These are phyloP conservation scores for Pteromalus puparum DNA, from an alignment of 1,140 invertebrate genomes.

Conservation along the genomic window DNA sequence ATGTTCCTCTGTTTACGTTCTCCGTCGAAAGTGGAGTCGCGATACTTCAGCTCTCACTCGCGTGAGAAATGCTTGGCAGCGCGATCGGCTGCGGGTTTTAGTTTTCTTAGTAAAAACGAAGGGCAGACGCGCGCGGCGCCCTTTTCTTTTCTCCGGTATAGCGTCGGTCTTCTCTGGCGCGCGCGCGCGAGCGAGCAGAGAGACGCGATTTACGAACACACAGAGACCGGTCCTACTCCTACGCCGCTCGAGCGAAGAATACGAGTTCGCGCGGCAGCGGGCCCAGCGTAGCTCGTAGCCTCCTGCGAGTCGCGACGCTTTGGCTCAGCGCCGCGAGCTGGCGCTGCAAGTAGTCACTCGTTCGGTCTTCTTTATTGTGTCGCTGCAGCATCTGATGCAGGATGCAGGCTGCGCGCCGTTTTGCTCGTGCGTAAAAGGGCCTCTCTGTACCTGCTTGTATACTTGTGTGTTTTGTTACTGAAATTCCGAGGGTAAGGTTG, in stretches of 20 bases:
- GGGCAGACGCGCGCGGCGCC: not conserved
- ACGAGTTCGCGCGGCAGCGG: slow-evolving; percentile 55
- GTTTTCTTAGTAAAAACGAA: not conserved
- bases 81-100: not conserved
- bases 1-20: not conserved
- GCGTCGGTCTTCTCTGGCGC: not conserved
- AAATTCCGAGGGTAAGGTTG: slow-evolving; percentile 53
- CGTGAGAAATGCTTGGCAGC: not conserved
- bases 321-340: slow-evolving; percentile 50
- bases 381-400: not conserved
- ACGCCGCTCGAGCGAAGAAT: slow-evolving; percentile 72
- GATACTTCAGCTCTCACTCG: not conserved
- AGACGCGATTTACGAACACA: not conserved
- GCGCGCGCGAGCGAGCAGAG: not conserved
- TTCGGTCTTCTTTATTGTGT: not conserved
- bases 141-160: not conserved
- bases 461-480: slow-evolving; percentile 58
- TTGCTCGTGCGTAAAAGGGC: too few species aligned
- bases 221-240: slow-evolving; percentile 64
- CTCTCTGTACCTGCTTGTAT: slow-evolving; percentile 43
- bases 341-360: slow-evolving; percentile 38
- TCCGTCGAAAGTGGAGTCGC: not conserved
- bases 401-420: too few species aligned
- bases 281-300: slow-evolving; percentile 47
- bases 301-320: slow-evolving; percentile 42